Evolutionary conservation across 2,113 vertebrate genomes (phyloP).

Genomic region (Ammodytes marinus): DNA sequence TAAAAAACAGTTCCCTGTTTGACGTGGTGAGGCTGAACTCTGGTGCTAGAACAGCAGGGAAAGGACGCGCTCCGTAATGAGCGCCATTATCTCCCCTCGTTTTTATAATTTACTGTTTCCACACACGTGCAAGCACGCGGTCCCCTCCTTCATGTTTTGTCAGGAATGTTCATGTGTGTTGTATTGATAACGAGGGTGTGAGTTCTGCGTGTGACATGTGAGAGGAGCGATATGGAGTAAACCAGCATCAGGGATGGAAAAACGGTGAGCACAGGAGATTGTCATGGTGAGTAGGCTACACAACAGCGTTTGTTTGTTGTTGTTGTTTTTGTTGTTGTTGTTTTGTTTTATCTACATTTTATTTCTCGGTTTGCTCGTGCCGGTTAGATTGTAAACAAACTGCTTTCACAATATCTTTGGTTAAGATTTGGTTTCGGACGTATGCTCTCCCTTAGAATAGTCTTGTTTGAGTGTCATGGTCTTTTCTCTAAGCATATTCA

Average conservation of each 20-base stretch:
- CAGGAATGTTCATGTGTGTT: slow-evolving; percentile 81
- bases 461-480: background rate
- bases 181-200: slow-evolving; percentile 76
- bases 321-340: background rate
- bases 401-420: background rate
- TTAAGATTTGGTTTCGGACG: background rate
- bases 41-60: slow-evolving; percentile 74
- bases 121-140: slow-evolving; percentile 19
- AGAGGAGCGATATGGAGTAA: slow-evolving; percentile 66
- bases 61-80: slow-evolving; percentile 49
- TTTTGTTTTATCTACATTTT: background rate
- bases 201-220: slow-evolving; percentile 53
- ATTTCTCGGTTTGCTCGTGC: background rate
- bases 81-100: slow-evolving; percentile 33
- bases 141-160: slow-evolving; percentile 67
- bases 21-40: slow-evolving; percentile 36
- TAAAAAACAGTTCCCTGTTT: slow-evolving; percentile 8
- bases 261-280: slow-evolving; percentile 39
- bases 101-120: slow-evolving; percentile 57
- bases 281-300: slow-evolving; percentile 73
- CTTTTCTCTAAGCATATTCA: background rate
- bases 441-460: background rate
- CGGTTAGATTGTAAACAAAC: background rate
- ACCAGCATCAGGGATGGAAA: slow-evolving; percentile 66
- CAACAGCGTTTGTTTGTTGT: slow-evolving; percentile 8